Evolutionary conservation across 2,888 invertebrate genomes (phyloP), one percentile per base, ranked within the genome.

Genomic region (Lapara coniferarum): DNA sequence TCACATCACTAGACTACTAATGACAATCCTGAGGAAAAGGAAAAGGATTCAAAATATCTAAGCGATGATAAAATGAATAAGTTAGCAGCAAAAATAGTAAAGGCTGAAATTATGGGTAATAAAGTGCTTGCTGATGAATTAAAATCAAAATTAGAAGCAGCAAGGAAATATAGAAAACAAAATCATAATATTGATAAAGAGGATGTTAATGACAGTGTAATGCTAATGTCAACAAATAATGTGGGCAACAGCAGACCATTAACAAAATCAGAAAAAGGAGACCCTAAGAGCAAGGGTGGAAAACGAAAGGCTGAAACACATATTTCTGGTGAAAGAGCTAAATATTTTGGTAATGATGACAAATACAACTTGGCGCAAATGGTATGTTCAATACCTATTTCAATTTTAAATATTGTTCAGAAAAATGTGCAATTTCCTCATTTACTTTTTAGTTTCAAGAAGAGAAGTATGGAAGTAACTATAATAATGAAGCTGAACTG

Each of bases 81-180:
- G 78, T 87, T 99, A 57, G 98, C 96, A 56, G 98, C 99, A 2
- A 98, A 97, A 91, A 95, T 98, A 73, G 93, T 99, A 0, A 98
- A 98, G 93, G 99, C 99, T 14, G 98, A 99, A 95, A 95, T 99
- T 78, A 95, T 98, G 95, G 99, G 98, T 19, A 96, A 99, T 85
- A 90, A 86, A 83, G 95, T 95, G 73, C 85, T 97, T 69, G 96
- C 96, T 0, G 84, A 88, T 53, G 95, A 97, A 82, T 90, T 99
- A 63, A 97, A 97, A 88, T 82, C 88, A 4, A 96, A 98, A 85
- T 88, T 99, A 58, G 96, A 97, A 75, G 90, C 90, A 37, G 97
- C 97, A 0, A 95, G 96, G 77, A 91, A 94, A 70, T 90, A 89
- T 73, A 86, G 90, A 68, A 94, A 91, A 77, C 86, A 89, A 46